These are phyloP conservation scores for Aurelia aurita DNA, from an alignment of 30 jellyfish, hydroid and myxozoan species.

Conservation along the genomic window DNA sequence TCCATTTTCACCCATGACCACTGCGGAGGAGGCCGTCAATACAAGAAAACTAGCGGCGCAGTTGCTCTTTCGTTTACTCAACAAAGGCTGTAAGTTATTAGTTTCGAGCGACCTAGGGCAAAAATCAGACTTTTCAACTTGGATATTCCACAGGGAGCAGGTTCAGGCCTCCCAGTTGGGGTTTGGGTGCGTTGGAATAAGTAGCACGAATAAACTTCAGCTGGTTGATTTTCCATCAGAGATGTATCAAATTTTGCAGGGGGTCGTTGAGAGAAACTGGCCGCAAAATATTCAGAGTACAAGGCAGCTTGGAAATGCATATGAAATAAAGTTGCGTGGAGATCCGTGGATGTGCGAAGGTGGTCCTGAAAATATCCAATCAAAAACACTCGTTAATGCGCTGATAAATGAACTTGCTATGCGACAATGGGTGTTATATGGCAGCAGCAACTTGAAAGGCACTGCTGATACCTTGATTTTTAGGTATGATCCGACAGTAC, in stretches of 20 bases:
- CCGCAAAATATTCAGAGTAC: conserved; percentile 59
- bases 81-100: conserved; percentile 53
- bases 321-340: conserved; percentile 66
- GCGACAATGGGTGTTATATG: conserved; percentile 69
- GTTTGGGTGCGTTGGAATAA: conserved; percentile 62
- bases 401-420: conserved; percentile 54
- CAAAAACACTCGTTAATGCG: conserved; percentile 58
- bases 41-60: conserved; percentile 44
- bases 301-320: conserved; percentile 33
- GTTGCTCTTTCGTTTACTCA: conserved; percentile 49
- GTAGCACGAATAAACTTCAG: conserved; percentile 56
- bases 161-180: conserved; percentile 38
- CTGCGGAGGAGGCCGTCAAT: conserved; percentile 43
- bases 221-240: conserved; percentile 55
- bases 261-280: conserved; percentile 55
- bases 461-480: conserved; percentile 68
- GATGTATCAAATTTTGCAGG: conserved; percentile 6
- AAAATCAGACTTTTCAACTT: conserved; percentile 55
- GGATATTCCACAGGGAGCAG: conserved; percentile 75
- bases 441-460: conserved; percentile 56
- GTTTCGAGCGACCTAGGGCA: conserved; percentile 67
- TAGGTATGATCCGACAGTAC: conserved; percentile 53
- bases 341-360: conserved; percentile 74
- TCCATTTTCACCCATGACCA: conserved; percentile 22
- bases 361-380: conserved; percentile 69